phyloP scores from a whole-genome alignment of 2,797 vertebrate species.

The Urophycis tenuis region DNA sequence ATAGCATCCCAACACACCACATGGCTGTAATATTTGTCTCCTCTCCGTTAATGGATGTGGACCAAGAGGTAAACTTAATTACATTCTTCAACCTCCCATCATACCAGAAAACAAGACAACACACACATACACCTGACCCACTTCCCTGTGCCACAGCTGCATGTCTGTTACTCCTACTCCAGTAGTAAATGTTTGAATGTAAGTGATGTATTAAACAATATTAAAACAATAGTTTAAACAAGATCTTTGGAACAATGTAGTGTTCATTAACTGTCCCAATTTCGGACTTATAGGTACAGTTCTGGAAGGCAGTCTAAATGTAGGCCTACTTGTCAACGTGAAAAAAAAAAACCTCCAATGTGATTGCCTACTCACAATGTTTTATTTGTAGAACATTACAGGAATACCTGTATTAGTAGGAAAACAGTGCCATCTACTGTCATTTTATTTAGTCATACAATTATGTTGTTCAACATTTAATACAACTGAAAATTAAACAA shows the following conservation, averaged over 20 bases:
- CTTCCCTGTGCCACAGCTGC: neutral
- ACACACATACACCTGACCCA: neutral
- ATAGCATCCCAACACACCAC: conserved; percentile 20
- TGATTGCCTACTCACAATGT: neutral
- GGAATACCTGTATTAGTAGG: conserved; percentile 32
- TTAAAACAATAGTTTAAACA: neutral
- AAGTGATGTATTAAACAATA: too few species aligned
- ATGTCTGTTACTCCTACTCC: too few species aligned
- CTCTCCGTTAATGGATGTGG: conserved; percentile 47
- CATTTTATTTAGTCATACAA: too few species aligned
- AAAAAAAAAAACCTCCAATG: neutral
- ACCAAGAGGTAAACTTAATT: conserved; percentile 27
- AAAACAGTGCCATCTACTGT: conserved; percentile 60
- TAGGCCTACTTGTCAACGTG: too few species aligned
- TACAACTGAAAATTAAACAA: neutral
- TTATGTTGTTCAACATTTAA: too few species aligned
- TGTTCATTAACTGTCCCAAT: neutral
- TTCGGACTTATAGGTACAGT: neutral
- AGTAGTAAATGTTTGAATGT: too few species aligned
- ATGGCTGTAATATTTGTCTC: conserved; percentile 45
- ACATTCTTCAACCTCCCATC: conserved; percentile 41
- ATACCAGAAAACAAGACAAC: neutral
- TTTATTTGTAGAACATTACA: conserved; percentile 5
- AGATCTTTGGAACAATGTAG: neutral
- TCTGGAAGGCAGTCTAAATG: neutral